phyloP scores from a whole-genome alignment of 2,113 vertebrate genomes.

The Cichladusa arquata region DNA sequence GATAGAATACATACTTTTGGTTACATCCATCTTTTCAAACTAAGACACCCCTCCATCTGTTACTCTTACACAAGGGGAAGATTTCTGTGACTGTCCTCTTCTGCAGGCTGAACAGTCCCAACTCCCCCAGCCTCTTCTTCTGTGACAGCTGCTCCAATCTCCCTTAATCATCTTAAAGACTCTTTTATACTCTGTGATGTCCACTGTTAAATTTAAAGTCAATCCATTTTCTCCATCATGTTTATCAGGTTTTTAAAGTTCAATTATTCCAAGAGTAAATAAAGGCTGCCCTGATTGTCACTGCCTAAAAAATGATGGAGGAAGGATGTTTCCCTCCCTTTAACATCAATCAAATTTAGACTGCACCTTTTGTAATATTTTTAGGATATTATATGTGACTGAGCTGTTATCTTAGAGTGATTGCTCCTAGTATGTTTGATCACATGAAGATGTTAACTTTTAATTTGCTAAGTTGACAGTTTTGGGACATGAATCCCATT shows the following conservation, averaged over 20 bases:
- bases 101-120: neutral
- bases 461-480: neutral
- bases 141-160: neutral
- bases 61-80: neutral
- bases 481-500: neutral
- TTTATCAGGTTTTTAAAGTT: neutral
- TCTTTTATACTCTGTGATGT: neutral
- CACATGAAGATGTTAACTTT: neutral
- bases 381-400: neutral
- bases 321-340: neutral
- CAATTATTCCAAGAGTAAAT: neutral
- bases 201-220: neutral
- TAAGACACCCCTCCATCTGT: neutral
- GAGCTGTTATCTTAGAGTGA: neutral
- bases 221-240: neutral
- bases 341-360: neutral
- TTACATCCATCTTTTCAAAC: too few relatives aligned
- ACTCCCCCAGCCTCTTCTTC: neutral
- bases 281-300: neutral
- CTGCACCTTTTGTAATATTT: neutral
- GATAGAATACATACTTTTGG: too few relatives aligned
- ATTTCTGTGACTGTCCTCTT: neutral
- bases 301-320: neutral
- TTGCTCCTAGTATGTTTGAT: neutral
- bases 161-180: neutral